Percentiles rank a stretch among this genome's conserved stretches.
Evolutionary conservation across 1,140 invertebrate species (phyloP).

Genomic region (Drosophila rufa): DNA sequence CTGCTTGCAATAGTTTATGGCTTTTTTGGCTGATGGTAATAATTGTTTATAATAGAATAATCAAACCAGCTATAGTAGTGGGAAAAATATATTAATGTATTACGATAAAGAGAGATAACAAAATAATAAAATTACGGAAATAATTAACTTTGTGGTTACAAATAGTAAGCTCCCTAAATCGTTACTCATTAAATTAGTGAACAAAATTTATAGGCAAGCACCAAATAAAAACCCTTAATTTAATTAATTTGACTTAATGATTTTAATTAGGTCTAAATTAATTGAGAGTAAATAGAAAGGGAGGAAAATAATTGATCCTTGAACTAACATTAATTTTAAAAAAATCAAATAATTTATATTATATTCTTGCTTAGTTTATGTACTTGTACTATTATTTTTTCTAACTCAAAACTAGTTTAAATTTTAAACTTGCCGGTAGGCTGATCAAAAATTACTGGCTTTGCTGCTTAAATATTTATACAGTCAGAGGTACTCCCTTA

Average conservation of each 20-base stretch:
- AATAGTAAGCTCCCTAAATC: too few relatives aligned
- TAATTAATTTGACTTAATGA: not conserved
- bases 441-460: constrained; percentile 41
- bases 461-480: constrained; percentile 62
- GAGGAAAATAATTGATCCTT: not conserved
- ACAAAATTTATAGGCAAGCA: too few relatives aligned
- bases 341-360: not conserved
- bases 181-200: not conserved
- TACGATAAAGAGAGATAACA: not conserved
- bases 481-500: constrained; percentile 13
- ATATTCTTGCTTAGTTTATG: too few relatives aligned
- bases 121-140: too few relatives aligned
- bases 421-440: not conserved
- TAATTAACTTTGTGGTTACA: too few relatives aligned
- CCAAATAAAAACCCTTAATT: not conserved
- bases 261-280: not conserved
- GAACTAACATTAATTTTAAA: not conserved
- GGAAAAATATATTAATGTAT: not conserved
- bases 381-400: not conserved
- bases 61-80: not conserved
- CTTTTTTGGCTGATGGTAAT: too few relatives aligned
- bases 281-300: too few relatives aligned
- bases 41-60: too few relatives aligned
- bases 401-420: not conserved
- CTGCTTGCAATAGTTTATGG: too few relatives aligned